These are phyloP conservation scores for Microcebus griseorufus DNA, from an alignment of 2,113 vertebrate species.

Conservation along the genomic window DNA sequence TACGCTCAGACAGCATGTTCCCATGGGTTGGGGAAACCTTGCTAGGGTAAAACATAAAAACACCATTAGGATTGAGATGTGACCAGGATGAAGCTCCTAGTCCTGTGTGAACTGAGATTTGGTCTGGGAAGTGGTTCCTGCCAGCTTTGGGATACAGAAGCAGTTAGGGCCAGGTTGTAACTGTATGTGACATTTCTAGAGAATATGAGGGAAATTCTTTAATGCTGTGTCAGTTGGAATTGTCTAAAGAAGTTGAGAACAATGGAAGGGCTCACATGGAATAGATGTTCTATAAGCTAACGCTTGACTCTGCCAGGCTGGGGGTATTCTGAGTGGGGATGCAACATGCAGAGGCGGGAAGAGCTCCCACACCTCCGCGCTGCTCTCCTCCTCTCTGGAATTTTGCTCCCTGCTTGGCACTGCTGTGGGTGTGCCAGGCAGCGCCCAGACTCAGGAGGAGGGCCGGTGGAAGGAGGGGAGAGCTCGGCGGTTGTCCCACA, in stretches of 20 bases:
- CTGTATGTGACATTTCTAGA: neutral
- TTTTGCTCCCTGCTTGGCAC: neutral
- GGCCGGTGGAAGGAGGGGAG: neutral
- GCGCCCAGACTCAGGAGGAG: neutral
- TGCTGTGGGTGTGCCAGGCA: too few species aligned
- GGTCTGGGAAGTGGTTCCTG: neutral
- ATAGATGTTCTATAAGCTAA: neutral
- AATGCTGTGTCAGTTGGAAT: neutral
- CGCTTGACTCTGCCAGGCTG: neutral
- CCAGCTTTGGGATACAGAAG: neutral
- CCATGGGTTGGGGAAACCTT: neutral
- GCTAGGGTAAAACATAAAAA: neutral
- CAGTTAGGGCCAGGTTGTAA: neutral
- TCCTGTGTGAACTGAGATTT: neutral
- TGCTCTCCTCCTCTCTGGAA: neutral
- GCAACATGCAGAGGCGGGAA: accelerated
- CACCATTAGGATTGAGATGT: neutral
- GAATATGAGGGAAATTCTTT: neutral
- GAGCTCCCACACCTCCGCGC: accelerated
- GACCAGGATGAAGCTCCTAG: too few species aligned
- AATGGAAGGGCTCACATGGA: neutral
- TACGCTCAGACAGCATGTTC: neutral
- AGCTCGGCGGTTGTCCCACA: neutral
- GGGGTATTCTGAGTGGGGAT: neutral
- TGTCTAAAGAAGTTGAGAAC: neutral